Evolutionary conservation across 2,888 invertebrate species (phyloP), one percentile per base, ranked within the genome.

Genomic region (Cheilosia impressa): DNA sequence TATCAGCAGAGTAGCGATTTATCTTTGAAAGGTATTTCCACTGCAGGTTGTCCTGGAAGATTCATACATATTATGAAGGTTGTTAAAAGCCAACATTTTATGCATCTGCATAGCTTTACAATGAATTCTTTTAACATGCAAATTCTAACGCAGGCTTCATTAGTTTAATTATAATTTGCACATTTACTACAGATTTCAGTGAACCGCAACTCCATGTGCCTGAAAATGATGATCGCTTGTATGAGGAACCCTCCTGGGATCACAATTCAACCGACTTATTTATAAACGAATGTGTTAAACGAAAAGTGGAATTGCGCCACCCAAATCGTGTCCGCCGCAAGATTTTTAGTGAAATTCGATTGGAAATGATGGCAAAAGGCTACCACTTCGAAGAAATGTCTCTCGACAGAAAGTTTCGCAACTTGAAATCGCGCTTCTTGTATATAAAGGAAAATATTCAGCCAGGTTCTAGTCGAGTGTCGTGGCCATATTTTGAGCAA

Each of bases 261-360:
- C 57, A 15, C 2, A 4, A 4, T 6, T n/a, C 55, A 7, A 69
- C 69, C 1, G 34, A 69, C 13, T 2, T 22, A 38, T 69, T 69
- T 34, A 17, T 52, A 13, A n/a, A 71, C 13, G 60, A 71, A 50
- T 71, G 71, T 38, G 22, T 71, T 2, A 60, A 71, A 19, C 38
- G 17, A 19, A 69, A 57, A 38, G 2, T 5, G 1, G 47, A 22
- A 13, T 38, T 69, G 6, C 45, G n/a, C 3, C 34, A 57, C 0
- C 69, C 57, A 2, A 4, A 10, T 3, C 13, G 22, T 0, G 3
- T 5, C 1, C 69, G 69, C 4, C 31, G 31, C 19, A 22, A 4
- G n/a, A 47, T 69, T 57, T 69, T 57, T 15, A 9, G 10, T 47
- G 47, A 58, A n/a, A 34, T 69, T 47, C 69, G 57, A 13, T 34